Evolutionary conservation across 1,140 invertebrate species (phyloP).

Genomic region (Cydia strobilella): DNA sequence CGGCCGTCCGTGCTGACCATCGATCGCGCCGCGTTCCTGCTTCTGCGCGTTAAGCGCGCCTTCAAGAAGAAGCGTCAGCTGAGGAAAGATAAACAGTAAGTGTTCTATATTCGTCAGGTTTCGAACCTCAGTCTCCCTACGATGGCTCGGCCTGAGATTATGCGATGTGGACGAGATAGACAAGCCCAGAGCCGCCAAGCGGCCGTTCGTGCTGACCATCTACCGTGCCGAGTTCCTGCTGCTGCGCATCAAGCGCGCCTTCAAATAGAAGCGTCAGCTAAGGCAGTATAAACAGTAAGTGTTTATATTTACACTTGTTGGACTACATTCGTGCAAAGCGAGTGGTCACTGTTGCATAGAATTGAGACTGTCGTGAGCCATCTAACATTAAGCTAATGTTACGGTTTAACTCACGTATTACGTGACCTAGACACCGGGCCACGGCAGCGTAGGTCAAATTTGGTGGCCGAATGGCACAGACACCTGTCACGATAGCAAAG

Average conservation of each 20-base stretch:
- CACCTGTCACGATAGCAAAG: no score
- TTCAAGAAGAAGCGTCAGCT: constrained; percentile 94
- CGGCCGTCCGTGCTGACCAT: constrained; percentile 14
- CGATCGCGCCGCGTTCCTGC: not conserved
- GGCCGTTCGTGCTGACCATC: constrained; percentile 6
- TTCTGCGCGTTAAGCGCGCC: constrained; percentile 86
- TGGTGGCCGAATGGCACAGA: no score
- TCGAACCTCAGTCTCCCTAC: constrained; percentile 42
- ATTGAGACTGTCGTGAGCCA: no score
- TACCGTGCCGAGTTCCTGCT: not conserved
- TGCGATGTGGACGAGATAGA: not conserved
- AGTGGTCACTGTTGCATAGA: no score
- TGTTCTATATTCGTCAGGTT: constrained; percentile 39
- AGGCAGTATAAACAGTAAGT: constrained; percentile 90
- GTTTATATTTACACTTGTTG: not conserved
- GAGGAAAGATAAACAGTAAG: constrained; percentile 89
- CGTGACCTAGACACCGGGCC: no score
- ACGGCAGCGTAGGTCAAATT: no score
- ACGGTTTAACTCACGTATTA: no score
- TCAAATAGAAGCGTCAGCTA: constrained; percentile 93
- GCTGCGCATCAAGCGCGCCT: constrained; percentile 87
- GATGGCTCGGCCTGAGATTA: constrained; percentile 75
- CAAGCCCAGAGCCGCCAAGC: not conserved
- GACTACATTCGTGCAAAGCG: no score
- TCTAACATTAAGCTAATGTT: no score